These are phyloP conservation scores for Diplodus puntazzo DNA, from an alignment of 2,797 vertebrate genomes.

Conservation along the genomic window DNA sequence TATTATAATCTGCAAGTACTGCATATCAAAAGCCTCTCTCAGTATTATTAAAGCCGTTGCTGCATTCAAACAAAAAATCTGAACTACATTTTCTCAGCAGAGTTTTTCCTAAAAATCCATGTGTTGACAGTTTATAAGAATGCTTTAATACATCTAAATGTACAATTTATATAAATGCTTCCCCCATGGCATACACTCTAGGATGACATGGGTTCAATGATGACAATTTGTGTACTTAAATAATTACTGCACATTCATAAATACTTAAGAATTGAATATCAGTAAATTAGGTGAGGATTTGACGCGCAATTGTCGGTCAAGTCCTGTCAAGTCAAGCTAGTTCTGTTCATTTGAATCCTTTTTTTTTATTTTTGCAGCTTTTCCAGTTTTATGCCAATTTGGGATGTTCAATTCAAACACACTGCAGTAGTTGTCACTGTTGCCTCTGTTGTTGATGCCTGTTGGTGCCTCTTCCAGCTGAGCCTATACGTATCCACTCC, in stretches of 20 bases:
- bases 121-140: constrained; percentile 19
- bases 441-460: background rate
- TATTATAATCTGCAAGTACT: constrained; percentile 52
- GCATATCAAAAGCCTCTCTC: constrained; percentile 42
- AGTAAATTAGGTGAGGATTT: background rate
- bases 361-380: background rate
- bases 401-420: background rate
- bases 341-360: background rate
- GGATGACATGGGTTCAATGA: background rate
- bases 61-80: constrained; percentile 33
- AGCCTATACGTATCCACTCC: background rate
- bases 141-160: constrained; percentile 12
- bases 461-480: background rate
- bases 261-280: background rate
- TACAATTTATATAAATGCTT: background rate
- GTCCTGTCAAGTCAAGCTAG: background rate
- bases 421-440: background rate
- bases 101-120: constrained; percentile 10
- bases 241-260: background rate
- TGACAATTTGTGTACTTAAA: background rate
- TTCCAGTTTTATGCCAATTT: background rate
- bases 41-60: constrained; percentile 5
- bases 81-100: constrained; percentile 31
- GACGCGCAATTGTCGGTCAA: background rate
- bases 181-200: background rate